A percentile compares a stretch with the other conserved stretches of the same genome.
Conservation (phyloP, 2,113 vertebrate species). For the Lasiurus cinereus region DNA sequence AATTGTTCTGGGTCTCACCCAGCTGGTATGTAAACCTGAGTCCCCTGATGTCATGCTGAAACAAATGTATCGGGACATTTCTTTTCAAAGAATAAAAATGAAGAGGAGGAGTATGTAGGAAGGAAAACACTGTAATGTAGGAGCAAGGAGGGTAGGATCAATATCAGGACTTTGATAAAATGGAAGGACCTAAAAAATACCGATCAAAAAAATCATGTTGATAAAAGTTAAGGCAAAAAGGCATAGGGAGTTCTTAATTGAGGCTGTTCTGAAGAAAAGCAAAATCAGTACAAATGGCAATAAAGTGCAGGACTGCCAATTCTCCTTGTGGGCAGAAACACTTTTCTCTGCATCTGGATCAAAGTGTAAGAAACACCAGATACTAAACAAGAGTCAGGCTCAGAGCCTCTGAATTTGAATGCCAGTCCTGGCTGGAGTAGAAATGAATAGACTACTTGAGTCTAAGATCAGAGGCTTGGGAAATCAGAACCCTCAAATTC, state of each 20-base stretch:
- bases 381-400: background rate
- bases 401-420: background rate
- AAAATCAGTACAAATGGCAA: background rate
- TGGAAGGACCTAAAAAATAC: background rate
- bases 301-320: background rate
- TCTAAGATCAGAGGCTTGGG: background rate
- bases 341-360: background rate
- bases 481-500: background rate
- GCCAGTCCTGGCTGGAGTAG: background rate
- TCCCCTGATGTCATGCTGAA: background rate
- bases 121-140: background rate
- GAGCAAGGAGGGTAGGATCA: background rate
- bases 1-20: background rate
- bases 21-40: background rate
- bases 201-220: background rate
- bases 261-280: background rate
- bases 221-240: background rate
- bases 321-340: background rate
- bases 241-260: background rate
- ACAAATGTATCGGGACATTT: background rate
- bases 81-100: background rate
- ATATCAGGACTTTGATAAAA: background rate
- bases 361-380: background rate
- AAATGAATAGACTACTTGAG: background rate
- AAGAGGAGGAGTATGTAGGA: background rate